phyloP scores from a whole-genome alignment of 1,140 invertebrate species.

The Drosophila rufa region DNA sequence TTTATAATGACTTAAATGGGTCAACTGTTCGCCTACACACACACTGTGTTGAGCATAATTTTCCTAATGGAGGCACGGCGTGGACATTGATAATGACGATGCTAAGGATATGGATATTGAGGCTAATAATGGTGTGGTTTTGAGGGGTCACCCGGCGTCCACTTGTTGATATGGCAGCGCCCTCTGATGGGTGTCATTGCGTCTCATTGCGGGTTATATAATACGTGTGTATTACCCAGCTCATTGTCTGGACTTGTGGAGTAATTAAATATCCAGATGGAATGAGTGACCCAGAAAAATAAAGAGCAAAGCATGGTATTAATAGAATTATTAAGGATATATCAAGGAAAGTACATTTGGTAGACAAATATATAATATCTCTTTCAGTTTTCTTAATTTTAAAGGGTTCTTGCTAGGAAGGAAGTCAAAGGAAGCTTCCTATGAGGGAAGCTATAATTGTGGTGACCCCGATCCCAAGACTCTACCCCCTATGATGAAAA shows the following conservation, averaged over 20 bases:
- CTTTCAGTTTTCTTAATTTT: not conserved
- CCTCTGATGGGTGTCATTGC: slow-evolving; percentile 31
- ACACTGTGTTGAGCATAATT: not conserved
- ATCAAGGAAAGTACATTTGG: too few relatives aligned
- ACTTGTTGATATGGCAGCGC: slow-evolving; percentile 75
- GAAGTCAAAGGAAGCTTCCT: not conserved
- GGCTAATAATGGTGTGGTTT: slow-evolving; percentile 6
- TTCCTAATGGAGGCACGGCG: too few relatives aligned
- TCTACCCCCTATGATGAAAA: too few relatives aligned
- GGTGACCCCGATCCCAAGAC: not conserved
- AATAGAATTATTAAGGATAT: too few relatives aligned
- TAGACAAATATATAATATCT: too few relatives aligned
- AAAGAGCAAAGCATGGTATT: not conserved
- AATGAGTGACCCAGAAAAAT: not conserved
- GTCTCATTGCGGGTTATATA: slow-evolving; percentile 47
- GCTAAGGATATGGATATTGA: not conserved
- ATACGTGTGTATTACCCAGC: slow-evolving; percentile 4
- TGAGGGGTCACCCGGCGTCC: not conserved
- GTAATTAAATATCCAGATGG: slow-evolving; percentile 9
- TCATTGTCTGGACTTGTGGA: not conserved
- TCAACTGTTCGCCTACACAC: slow-evolving; percentile 24
- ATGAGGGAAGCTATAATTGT: not conserved
- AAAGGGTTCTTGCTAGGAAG: not conserved
- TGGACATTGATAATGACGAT: too few relatives aligned
- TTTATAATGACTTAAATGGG: slow-evolving; percentile 63